Conservation (phyloP, 2,888 invertebrate species). For the Parnassius orleans region DNA sequence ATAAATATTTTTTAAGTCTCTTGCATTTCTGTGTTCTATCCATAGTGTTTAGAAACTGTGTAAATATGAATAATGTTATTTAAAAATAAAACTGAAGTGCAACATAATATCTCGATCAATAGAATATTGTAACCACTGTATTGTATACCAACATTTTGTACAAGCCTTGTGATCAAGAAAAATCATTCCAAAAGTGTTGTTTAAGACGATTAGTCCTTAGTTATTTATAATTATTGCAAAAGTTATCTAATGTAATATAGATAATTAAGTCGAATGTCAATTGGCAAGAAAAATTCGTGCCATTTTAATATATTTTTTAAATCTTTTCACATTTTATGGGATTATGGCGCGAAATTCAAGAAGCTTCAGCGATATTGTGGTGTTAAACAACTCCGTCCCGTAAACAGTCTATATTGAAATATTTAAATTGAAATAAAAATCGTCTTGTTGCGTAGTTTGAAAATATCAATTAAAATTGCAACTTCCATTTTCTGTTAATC, state of each 20-base stretch:
- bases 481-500: not conserved
- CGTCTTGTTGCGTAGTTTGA: no score
- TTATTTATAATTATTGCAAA: not conserved
- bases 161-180: constrained; percentile 69
- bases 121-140: constrained; percentile 1
- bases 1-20: no score
- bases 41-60: no score
- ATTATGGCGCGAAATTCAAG: constrained; percentile 11
- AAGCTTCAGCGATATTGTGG: constrained; percentile 6
- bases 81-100: no score
- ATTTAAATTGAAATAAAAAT: no score
- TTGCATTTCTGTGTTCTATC: no score
- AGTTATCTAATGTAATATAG: not conserved
- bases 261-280: constrained; percentile 3
- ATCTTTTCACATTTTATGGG: constrained; percentile 2
- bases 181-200: constrained; percentile 70
- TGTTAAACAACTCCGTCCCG: constrained; percentile 15
- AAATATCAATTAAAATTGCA: not conserved
- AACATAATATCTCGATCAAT: not conserved
- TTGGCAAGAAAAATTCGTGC: constrained; percentile 10
- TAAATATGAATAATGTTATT: no score
- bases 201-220: constrained; percentile 30
- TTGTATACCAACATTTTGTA: constrained; percentile 27
- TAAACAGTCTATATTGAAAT: not conserved
- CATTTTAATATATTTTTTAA: constrained; percentile 10